phyloP scores from a whole-genome alignment of 1,140 invertebrate species.

The Zaprionus camerounensis region DNA sequence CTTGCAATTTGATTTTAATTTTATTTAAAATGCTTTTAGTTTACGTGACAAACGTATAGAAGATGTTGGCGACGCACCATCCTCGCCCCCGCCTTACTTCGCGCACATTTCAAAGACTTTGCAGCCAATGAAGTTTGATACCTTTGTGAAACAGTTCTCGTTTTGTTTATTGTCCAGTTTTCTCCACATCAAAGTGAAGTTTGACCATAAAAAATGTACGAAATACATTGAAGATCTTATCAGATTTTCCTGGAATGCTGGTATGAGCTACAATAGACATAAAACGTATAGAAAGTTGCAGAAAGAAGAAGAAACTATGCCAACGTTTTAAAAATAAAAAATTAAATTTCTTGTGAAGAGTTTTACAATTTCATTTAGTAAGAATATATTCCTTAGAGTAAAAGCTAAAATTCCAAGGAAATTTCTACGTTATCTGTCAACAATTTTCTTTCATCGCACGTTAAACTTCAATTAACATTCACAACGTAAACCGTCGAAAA shows the following conservation, averaged over 20 bases:
- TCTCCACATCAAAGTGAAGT: conserved; percentile 14
- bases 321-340: background rate
- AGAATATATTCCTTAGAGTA: background rate
- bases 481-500: conserved; percentile 52
- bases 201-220: conserved; percentile 35
- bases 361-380: background rate
- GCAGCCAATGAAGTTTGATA: conserved; percentile 72
- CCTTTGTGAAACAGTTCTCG: conserved; percentile 49
- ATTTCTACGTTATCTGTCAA: conserved; percentile 19
- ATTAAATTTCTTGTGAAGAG: background rate
- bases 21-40: conserved; percentile 80
- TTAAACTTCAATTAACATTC: conserved; percentile 66
- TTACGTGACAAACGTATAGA: conserved; percentile 49
- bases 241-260: background rate
- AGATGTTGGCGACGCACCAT: conserved; percentile 12
- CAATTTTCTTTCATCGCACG: conserved; percentile 15
- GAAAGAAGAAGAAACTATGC: background rate
- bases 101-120: conserved; percentile 39
- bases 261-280: no score
- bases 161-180: conserved; percentile 44
- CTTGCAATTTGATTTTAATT: conserved; percentile 78
- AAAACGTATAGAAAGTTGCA: background rate
- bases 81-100: background rate
- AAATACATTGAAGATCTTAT: background rate
- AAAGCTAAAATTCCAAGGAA: background rate